These are phyloP conservation scores for Rhinatrema bivittatum DNA, from an alignment of 2,797 vertebrate species.

Conservation along the genomic window DNA sequence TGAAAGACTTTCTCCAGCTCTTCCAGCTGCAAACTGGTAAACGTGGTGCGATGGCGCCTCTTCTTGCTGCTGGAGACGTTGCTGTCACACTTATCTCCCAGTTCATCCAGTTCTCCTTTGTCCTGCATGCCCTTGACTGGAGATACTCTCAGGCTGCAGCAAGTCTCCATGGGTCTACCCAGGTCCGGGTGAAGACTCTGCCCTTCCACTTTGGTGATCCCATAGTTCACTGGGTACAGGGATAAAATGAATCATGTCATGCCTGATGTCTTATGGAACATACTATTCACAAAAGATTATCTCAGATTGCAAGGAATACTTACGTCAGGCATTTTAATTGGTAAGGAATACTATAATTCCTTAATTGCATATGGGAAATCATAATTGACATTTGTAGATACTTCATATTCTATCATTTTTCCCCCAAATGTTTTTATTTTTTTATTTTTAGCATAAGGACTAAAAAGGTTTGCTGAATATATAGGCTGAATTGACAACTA, in stretches of 20 bases:
- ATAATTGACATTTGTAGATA: neutral
- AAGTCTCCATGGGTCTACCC: conserved; percentile 74
- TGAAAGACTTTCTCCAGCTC: conserved; percentile 97
- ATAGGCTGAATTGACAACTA: too few relatives aligned
- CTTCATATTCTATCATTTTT: too few relatives aligned
- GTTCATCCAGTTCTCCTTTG: conserved; percentile 79
- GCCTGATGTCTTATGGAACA: neutral
- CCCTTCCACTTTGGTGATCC: conserved; percentile 75
- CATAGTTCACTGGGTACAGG: conserved; percentile 64
- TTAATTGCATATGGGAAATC: neutral
- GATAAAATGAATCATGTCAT: conserved; percentile 10
- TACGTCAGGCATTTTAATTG: fast-evolving
- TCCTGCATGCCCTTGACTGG: conserved; percentile 65
- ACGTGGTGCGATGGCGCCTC: conserved; percentile 89
- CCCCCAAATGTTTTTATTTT: fast-evolving
- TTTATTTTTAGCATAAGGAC: neutral
- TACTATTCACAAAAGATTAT: neutral
- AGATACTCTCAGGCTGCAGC: conserved; percentile 74
- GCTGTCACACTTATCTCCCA: conserved; percentile 87
- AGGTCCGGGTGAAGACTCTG: conserved; percentile 72
- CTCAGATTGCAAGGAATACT: fast-evolving
- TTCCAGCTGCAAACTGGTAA: conserved; percentile 91
- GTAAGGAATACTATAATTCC: neutral
- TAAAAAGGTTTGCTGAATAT: neutral
- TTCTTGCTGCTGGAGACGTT: conserved; percentile 98